phyloP scores from a whole-genome alignment of 2,797 vertebrate species.

The Spinus olivaceus region DNA sequence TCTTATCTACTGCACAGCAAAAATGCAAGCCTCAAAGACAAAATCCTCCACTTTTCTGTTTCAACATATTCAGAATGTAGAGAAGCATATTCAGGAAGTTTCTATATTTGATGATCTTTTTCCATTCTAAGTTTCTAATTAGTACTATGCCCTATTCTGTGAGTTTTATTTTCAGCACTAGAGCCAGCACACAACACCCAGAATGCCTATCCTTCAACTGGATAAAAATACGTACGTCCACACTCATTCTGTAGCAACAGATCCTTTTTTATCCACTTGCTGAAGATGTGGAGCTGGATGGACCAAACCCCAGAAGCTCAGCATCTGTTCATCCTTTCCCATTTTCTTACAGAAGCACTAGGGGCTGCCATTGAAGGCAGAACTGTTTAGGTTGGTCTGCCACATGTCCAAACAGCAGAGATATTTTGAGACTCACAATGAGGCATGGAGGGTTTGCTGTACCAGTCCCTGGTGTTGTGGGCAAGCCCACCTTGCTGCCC shows the following conservation, averaged over 20 bases:
- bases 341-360: not conserved
- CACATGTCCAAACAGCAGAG: not conserved
- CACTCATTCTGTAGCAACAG: slow-evolving; percentile 32
- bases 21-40: slow-evolving; percentile 37
- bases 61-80: slow-evolving; percentile 48
- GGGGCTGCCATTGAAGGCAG: not conserved
- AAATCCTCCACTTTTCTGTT: slow-evolving; percentile 25
- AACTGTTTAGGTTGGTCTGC: not conserved
- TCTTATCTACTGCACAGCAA: slow-evolving; percentile 16
- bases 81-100: slow-evolving; percentile 53
- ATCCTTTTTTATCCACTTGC: slow-evolving; percentile 7
- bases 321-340: not conserved
- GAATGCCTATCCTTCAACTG: not conserved
- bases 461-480: not conserved
- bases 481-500: not conserved
- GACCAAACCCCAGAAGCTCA: not conserved
- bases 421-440: not conserved
- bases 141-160: slow-evolving; percentile 47
- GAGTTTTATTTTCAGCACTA: slow-evolving; percentile 61
- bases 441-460: not conserved
- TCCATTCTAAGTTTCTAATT: slow-evolving; percentile 59
- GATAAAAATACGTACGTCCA: slow-evolving; percentile 16
- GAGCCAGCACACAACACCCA: slow-evolving; percentile 46
- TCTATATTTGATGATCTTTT: slow-evolving; percentile 65
- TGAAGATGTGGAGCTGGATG: not conserved